Conservation (phyloP, 2,888 invertebrate species). For the Diarsia dahlii region DNA sequence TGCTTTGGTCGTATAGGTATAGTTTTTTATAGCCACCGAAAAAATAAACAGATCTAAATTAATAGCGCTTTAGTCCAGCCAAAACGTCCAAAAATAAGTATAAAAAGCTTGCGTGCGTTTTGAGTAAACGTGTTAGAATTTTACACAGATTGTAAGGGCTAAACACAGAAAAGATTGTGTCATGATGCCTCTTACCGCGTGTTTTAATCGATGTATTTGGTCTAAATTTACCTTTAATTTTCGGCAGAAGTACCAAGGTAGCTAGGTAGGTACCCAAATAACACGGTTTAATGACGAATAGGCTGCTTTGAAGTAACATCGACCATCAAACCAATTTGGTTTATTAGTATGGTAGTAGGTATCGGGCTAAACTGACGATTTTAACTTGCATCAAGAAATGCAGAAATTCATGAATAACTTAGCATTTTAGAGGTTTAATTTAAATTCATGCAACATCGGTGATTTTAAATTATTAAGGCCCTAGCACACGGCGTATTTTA, state of each 20-base stretch:
- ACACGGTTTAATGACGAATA: slow-evolving; percentile 23
- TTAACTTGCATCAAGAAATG: not conserved
- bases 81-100: slow-evolving; percentile 41
- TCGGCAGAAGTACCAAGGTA: not conserved
- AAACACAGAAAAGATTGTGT: not conserved
- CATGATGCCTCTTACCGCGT: not conserved
- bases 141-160: not conserved
- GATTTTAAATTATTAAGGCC: not conserved
- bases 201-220: not conserved
- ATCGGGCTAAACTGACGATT: not conserved
- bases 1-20: slow-evolving; percentile 81
- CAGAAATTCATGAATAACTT: no score
- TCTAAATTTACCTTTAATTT: not conserved
- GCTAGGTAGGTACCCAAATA: slow-evolving; percentile 40
- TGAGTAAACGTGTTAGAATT: slow-evolving; percentile 2
- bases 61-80: slow-evolving; percentile 53
- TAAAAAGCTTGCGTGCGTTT: slow-evolving; percentile 30
- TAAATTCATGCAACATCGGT: not conserved
- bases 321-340: not conserved
- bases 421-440: no score
- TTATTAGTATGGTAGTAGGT: not conserved
- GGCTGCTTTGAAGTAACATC: slow-evolving; percentile 40
- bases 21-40: slow-evolving; percentile 73
- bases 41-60: slow-evolving; percentile 54
- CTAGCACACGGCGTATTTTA: no score